Evolutionary conservation across 2,888 invertebrate species (phyloP).

Genomic region (Platypus cylindrus): DNA sequence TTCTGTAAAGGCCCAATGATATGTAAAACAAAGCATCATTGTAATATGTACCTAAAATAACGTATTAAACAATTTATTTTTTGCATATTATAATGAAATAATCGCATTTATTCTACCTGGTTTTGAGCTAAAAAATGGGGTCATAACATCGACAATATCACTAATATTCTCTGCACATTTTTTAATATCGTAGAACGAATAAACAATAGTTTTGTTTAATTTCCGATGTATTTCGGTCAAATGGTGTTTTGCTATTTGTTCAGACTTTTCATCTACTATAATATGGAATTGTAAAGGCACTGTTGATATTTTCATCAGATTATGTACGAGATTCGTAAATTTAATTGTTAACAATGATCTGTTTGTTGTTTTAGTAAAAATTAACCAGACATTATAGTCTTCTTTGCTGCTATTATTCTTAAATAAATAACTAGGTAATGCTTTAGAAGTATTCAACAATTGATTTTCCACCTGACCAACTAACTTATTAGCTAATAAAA

Average conservation of each 20-base stretch:
- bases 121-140: conserved; percentile 56
- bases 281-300: conserved; percentile 46
- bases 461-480: too few species aligned
- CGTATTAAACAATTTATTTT: too few species aligned
- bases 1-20: conserved; percentile 57
- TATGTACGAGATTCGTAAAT: conserved; percentile 39
- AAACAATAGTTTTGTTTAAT: conserved; percentile 32
- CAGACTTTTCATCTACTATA: conserved; percentile 48
- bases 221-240: conserved; percentile 22
- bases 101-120: conserved; percentile 37
- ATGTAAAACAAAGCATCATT: conserved; percentile 67
- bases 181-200: conserved; percentile 48
- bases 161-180: conserved; percentile 44
- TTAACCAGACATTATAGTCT: conserved; percentile 43
- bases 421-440: background rate
- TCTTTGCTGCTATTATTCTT: too few species aligned
- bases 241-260: conserved; percentile 39
- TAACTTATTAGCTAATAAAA: too few species aligned
- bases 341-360: conserved; percentile 40
- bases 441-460: background rate
- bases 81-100: background rate
- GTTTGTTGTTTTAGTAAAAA: conserved; percentile 43
- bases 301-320: conserved; percentile 37
- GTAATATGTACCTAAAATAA: conserved; percentile 54
- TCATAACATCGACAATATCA: conserved; percentile 53